Evolutionary conservation across 2,888 invertebrate species (phyloP).

Genomic region (Metacarcinus magister): DNA sequence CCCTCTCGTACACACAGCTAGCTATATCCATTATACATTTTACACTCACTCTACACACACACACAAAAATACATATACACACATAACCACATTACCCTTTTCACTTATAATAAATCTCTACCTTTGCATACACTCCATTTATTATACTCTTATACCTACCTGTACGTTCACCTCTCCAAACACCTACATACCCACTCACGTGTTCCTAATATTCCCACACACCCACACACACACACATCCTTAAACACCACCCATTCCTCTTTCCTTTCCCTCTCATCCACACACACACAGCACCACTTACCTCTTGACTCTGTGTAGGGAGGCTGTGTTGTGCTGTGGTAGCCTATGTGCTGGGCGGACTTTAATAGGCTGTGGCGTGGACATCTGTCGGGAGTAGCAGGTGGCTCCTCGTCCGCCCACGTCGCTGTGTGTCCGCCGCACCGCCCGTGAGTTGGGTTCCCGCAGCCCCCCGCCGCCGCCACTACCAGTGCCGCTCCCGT

Average conservation of each 20-base stretch:
- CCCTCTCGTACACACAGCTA: too few relatives aligned
- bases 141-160: neutral
- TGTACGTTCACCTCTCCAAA: neutral
- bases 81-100: too few relatives aligned
- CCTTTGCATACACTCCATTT: too few relatives aligned
- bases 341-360: constrained; percentile 76
- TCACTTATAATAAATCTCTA: too few relatives aligned
- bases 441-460: constrained; percentile 73
- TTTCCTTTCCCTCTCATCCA: neutral
- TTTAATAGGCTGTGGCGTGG: constrained; percentile 79
- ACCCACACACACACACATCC: neutral
- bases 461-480: constrained; percentile 57
- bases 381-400: constrained; percentile 76
- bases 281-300: neutral
- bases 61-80: too few relatives aligned
- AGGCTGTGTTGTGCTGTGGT: constrained; percentile 74
- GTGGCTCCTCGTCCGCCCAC: constrained; percentile 67
- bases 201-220: neutral
- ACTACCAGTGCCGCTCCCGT: constrained; percentile 55
- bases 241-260: neutral
- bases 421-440: constrained; percentile 75
- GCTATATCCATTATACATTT: too few relatives aligned
- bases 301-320: constrained; percentile 72
- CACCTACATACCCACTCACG: neutral
- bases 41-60: too few relatives aligned